phyloP scores from a whole-genome alignment of 1,140 invertebrate species.

The Drosophila tani region DNA sequence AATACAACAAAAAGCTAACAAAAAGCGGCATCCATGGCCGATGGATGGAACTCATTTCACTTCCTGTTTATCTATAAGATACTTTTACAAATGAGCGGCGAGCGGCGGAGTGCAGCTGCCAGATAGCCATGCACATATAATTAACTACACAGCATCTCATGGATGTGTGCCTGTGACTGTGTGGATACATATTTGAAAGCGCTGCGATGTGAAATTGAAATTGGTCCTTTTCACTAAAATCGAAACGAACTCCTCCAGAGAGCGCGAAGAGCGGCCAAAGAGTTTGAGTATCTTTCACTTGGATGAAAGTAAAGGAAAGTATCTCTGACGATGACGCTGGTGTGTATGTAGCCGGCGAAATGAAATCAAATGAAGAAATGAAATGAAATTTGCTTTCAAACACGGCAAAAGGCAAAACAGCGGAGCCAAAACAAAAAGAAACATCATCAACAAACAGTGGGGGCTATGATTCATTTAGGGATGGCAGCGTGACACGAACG shows the following conservation, averaged over 20 bases:
- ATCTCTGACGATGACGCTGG: slow-evolving; percentile 36
- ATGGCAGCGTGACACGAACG: slow-evolving; percentile 1
- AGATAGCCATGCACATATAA: slow-evolving; percentile 56
- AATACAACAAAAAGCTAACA: slow-evolving; percentile 36
- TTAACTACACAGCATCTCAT: slow-evolving; percentile 62
- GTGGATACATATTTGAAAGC: slow-evolving; percentile 68
- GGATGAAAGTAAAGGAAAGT: slow-evolving; percentile 83
- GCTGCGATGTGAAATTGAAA: slow-evolving; percentile 71
- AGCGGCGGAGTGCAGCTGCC: slow-evolving; percentile 45
- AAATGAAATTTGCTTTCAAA: slow-evolving; percentile 83
- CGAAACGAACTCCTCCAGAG: slow-evolving; percentile 41
- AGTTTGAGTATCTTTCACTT: slow-evolving; percentile 76
- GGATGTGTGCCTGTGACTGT: slow-evolving; percentile 21
- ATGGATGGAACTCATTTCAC: slow-evolving; percentile 50
- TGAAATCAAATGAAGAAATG: slow-evolving; percentile 82
- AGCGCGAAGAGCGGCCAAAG: slow-evolving; percentile 5
- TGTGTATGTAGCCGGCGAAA: slow-evolving; percentile 42
- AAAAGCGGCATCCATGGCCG: slow-evolving; percentile 19
- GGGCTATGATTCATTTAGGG: slow-evolving; percentile 25
- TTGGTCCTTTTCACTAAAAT: slow-evolving; percentile 78
- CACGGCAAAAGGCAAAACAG: slow-evolving; percentile 39
- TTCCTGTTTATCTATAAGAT: slow-evolving; percentile 75
- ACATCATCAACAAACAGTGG: slow-evolving; percentile 6
- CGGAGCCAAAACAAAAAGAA: slow-evolving; percentile 51
- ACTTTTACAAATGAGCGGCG: slow-evolving; percentile 60